Conservation (phyloP, 2,797 vertebrate species). For the Taeniopygia guttata region DNA sequence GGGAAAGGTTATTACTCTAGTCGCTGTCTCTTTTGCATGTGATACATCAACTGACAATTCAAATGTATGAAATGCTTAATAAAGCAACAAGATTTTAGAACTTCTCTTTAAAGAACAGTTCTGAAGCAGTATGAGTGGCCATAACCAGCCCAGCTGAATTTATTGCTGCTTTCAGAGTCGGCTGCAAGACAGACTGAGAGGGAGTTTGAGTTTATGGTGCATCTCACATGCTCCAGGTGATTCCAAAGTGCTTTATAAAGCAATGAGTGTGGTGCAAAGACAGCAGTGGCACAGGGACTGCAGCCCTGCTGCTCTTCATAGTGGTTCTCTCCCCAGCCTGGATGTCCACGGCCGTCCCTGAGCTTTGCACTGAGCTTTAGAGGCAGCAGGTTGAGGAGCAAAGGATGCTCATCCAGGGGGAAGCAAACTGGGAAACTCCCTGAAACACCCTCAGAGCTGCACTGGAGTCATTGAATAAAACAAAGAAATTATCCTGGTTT, state of each 20-base stretch:
- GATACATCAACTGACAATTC: conserved; percentile 18
- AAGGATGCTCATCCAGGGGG: neutral
- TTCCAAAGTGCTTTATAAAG: conserved; percentile 3
- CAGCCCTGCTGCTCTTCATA: neutral
- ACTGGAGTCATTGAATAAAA: neutral
- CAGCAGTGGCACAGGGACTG: neutral
- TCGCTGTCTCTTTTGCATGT: neutral
- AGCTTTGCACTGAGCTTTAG: neutral
- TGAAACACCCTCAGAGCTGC: neutral
- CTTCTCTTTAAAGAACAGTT: conserved; percentile 21
- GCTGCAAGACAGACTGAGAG: neutral
- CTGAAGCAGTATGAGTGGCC: neutral
- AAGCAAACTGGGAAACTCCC: neutral
- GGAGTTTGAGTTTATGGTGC: neutral
- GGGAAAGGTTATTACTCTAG: conserved; percentile 45
- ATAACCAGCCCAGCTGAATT: neutral
- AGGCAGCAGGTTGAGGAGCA: neutral
- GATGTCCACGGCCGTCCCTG: neutral
- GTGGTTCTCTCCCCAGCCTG: neutral
- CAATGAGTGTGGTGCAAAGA: neutral
- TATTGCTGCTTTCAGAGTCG: conserved; percentile 2
- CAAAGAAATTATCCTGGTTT: neutral
- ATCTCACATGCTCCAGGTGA: neutral
- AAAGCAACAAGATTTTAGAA: conserved; percentile 42
- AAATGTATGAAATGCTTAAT: conserved; percentile 27